Evolutionary conservation across 2,888 invertebrate genomes (phyloP).

Genomic region (Dryobota labecula): DNA sequence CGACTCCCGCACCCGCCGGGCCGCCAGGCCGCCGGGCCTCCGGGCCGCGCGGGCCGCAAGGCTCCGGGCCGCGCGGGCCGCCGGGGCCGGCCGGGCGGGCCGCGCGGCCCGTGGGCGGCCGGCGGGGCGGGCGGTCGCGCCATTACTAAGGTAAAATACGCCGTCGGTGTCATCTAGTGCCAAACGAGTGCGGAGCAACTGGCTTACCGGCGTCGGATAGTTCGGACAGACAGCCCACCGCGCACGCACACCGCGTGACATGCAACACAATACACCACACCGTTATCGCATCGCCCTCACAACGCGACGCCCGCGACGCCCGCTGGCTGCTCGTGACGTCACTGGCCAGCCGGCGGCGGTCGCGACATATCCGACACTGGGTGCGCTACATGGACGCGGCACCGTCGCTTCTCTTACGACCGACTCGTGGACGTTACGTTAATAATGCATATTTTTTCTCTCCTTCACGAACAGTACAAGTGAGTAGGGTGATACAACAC

Average conservation of each 20-base stretch:
- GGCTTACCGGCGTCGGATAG: slow-evolving; percentile 81
- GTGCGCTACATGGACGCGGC: slow-evolving; percentile 6
- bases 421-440: slow-evolving; percentile 61
- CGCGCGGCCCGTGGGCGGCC: slow-evolving; percentile 23
- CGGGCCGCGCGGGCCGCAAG: too few relatives aligned
- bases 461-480: slow-evolving; percentile 54
- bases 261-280: slow-evolving; percentile 50
- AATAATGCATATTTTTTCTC: slow-evolving; percentile 89
- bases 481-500: slow-evolving; percentile 19
- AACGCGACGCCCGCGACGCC: not conserved
- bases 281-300: slow-evolving; percentile 35
- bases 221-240: slow-evolving; percentile 65
- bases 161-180: slow-evolving; percentile 76
- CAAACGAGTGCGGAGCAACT: slow-evolving; percentile 70
- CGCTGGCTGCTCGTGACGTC: slow-evolving; percentile 1
- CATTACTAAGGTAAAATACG: slow-evolving; percentile 89
- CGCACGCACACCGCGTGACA: slow-evolving; percentile 77
- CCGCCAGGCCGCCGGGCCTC: too few relatives aligned
- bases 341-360: not conserved
- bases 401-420: slow-evolving; percentile 43
- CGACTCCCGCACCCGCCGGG: slow-evolving; percentile 54
- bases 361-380: not conserved
- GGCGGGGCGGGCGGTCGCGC: slow-evolving; percentile 68
- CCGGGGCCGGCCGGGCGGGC: slow-evolving; percentile 38
- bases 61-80: slow-evolving; percentile 39